Conservation (phyloP, 2,113 vertebrate genomes). For the Coreoperca whiteheadi region DNA sequence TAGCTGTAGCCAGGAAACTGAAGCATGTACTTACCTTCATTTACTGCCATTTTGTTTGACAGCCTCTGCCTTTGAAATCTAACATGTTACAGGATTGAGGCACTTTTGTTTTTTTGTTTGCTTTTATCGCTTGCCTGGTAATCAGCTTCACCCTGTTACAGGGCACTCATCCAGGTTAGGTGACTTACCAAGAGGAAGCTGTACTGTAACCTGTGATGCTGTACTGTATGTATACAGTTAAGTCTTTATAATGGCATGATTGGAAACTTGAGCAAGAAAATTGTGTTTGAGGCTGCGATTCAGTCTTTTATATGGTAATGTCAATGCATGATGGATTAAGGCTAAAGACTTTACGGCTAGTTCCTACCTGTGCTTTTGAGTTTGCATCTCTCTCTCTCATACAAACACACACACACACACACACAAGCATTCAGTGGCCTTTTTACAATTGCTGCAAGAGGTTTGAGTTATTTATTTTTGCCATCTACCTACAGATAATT, state of each 20-base stretch:
- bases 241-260: slow-evolving; percentile 64
- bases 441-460: slow-evolving; percentile 81
- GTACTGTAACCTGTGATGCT: slow-evolving; percentile 51
- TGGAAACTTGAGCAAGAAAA: slow-evolving; percentile 39
- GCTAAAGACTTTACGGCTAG: slow-evolving; percentile 50
- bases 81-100: slow-evolving; percentile 63
- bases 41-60: slow-evolving; percentile 58
- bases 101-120: slow-evolving; percentile 40
- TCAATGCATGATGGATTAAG: slow-evolving; percentile 69
- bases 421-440: slow-evolving; percentile 79
- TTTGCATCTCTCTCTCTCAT: slow-evolving; percentile 63
- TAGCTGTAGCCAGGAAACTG: slow-evolving; percentile 43
- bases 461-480: slow-evolving; percentile 77
- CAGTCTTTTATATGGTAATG: slow-evolving; percentile 57
- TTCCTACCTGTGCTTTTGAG: slow-evolving; percentile 63
- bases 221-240: slow-evolving; percentile 57
- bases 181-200: slow-evolving; percentile 47
- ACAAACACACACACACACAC: slow-evolving; percentile 12
- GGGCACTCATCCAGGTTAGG: slow-evolving; percentile 20
- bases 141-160: slow-evolving; percentile 12
- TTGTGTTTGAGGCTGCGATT: slow-evolving; percentile 40
- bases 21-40: slow-evolving; percentile 53
- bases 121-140: slow-evolving; percentile 40
- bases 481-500: slow-evolving; percentile 64
- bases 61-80: slow-evolving; percentile 75